phyloP scores from a whole-genome alignment of 2,888 invertebrate genomes.

The Tenthredo scrophulariae region DNA sequence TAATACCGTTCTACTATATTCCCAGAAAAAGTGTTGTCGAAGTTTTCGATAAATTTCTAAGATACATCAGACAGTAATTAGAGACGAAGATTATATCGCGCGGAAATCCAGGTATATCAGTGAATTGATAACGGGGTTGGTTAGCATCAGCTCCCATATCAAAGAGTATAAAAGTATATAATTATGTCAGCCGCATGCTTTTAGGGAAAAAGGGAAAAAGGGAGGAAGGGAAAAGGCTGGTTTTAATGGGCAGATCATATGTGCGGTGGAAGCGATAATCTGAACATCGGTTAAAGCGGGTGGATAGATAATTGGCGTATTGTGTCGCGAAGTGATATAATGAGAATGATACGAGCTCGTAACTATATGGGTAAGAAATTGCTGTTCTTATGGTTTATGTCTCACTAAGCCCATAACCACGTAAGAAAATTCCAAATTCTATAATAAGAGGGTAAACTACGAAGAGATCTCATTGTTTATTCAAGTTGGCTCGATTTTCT shows the following conservation, averaged over 20 bases:
- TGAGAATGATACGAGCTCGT: background rate
- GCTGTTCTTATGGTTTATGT: background rate
- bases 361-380: background rate
- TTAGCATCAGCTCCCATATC: background rate
- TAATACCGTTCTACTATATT: background rate
- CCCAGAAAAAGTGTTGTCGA: too few relatives aligned
- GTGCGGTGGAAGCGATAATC: background rate
- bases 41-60: too few relatives aligned
- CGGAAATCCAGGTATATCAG: too few relatives aligned
- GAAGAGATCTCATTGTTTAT: constrained; percentile 20
- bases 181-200: background rate
- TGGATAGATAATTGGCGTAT: background rate
- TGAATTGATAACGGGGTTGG: too few relatives aligned
- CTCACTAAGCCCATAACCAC: background rate
- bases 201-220: background rate
- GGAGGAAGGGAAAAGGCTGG: background rate
- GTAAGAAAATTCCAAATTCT: background rate
- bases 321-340: background rate
- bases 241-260: background rate
- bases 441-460: background rate
- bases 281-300: background rate
- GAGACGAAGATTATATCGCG: too few relatives aligned
- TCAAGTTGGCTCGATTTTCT: constrained; percentile 31
- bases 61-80: too few relatives aligned
- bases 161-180: background rate